Conservation (phyloP, 2,797 vertebrate genomes). For the Hemitrygon akajei region DNA sequence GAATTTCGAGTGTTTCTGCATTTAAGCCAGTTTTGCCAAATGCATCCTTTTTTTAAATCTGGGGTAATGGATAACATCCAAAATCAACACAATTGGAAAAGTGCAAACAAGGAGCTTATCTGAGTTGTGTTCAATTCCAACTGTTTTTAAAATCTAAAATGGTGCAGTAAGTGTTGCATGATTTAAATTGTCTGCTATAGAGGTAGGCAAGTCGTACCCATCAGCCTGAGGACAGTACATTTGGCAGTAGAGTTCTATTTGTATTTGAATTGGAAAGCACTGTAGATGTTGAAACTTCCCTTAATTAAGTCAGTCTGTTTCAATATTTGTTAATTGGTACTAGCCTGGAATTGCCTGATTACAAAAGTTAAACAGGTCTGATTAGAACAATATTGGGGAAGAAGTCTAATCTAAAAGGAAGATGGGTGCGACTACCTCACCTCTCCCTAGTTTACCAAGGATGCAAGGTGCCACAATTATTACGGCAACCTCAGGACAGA, state of each 20-base stretch:
- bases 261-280: background rate
- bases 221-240: background rate
- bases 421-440: too few relatives aligned
- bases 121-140: background rate
- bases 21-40: background rate
- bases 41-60: background rate
- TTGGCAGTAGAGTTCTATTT: too few relatives aligned
- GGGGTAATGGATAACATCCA: background rate
- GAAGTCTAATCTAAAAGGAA: too few relatives aligned
- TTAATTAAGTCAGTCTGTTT: background rate
- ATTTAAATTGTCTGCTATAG: background rate
- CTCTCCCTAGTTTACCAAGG: too few relatives aligned
- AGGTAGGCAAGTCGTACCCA: background rate
- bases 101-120: background rate
- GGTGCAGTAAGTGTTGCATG: background rate
- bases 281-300: background rate
- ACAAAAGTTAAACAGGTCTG: too few relatives aligned
- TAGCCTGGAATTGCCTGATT: too few relatives aligned
- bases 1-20: background rate
- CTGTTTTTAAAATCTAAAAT: background rate
- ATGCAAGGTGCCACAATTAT: too few relatives aligned
- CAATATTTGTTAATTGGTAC: background rate
- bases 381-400: too few relatives aligned
- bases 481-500: too few relatives aligned
- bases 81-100: background rate